Evolutionary conservation across 2,113 vertebrate genomes (phyloP), one percentile per base, ranked within the genome.

Genomic region (Microcebus lehilahytsara): DNA sequence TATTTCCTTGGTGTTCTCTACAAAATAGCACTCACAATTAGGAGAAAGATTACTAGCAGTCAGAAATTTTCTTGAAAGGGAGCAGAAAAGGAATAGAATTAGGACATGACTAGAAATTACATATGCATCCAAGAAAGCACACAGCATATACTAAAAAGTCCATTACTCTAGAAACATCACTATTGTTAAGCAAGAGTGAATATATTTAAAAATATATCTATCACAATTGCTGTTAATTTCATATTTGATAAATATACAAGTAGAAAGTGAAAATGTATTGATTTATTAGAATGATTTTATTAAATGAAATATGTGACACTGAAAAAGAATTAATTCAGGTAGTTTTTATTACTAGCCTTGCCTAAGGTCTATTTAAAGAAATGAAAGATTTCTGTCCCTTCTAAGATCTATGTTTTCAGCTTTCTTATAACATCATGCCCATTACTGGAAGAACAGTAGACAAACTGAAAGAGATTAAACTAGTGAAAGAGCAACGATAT

Each of bases 161-260:
- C 77, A 85, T 25, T 90, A 66, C 34, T 53, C 20, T 40, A 80
- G 22, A 49, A 94, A 78, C 40, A 72, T 34, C 58, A 88, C 27
- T 53, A 79, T 37, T 74, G 37, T 49, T 62, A 94, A 67, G 34
- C 30, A 85, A 95, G 37, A 92, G 37, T 56, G 17, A 91, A 75
- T 40, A 69, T 40, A 80, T 85, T 78, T 79, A 16, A 30, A 66
- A 95, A 84, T 49, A 64, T 16, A 75, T 80, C 25, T 23, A 72
- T 66, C 14, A 95, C 4, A 66, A 94, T 19, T 94, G 10, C 56
- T 80, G 6, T 51, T 84, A 67, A 88, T 79, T 94, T 78, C 49
- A 88, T 78, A 85, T 84, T 79, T 84, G 49, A 87, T 93, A 93
- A 88, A 94, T 37, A 85, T 2, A 53, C 7, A 95, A 91, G 72